Conservation (phyloP, 2,888 invertebrate genomes). For the Drosophila cognata region DNA sequence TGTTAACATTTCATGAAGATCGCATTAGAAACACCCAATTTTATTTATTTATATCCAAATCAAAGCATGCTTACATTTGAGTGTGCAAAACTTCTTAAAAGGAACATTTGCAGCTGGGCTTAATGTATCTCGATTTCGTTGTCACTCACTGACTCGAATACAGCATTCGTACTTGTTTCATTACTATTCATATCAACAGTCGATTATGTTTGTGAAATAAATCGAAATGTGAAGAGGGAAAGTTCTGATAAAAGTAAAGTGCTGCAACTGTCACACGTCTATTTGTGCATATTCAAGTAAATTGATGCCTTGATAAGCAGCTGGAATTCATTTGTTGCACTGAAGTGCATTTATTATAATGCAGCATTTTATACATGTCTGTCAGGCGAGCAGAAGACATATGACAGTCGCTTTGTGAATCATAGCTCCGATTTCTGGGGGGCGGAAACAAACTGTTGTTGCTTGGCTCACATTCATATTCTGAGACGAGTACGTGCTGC, state of each 20-base stretch:
- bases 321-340: not conserved
- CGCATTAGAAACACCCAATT: not conserved
- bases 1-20: not conserved
- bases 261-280: not conserved
- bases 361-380: not conserved
- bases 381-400: not conserved
- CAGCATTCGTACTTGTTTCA: not conserved
- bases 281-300: not conserved
- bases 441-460: not conserved
- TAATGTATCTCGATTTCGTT: not conserved
- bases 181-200: not conserved
- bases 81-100: not conserved
- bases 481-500: slow-evolving; percentile 6
- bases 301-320: not conserved
- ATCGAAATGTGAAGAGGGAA: not conserved
- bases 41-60: not conserved
- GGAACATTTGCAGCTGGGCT: not conserved
- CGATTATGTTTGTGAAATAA: not conserved
- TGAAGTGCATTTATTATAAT: not conserved
- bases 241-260: not conserved
- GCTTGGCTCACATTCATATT: slow-evolving; percentile 10
- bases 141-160: not conserved
- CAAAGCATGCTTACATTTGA: not conserved
- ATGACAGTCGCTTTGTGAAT: slow-evolving; percentile 1
- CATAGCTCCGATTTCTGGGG: not conserved